A percentile compares a stretch with the other conserved stretches of the same genome.
Conservation (phyloP, 2,113 vertebrate species). For the Oncorhynchus tshawytscha region DNA sequence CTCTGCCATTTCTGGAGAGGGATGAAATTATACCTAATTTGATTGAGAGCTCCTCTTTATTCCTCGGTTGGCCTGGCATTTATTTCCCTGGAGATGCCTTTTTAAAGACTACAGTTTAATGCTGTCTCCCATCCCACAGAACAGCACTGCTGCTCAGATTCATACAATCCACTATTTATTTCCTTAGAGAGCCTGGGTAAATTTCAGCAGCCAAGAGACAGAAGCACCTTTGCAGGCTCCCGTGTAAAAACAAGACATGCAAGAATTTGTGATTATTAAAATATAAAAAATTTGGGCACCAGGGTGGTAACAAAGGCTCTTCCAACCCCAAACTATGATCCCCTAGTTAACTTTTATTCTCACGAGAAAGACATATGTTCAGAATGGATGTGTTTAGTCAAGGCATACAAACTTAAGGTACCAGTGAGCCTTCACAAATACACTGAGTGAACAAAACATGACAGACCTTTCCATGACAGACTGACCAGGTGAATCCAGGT, state of each 20-base stretch:
- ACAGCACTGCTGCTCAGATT: conserved; percentile 40
- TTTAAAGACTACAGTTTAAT: conserved; percentile 49
- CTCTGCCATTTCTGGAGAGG: conserved; percentile 35
- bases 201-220: conserved; percentile 49
- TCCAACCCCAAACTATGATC: not conserved
- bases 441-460: too few species aligned
- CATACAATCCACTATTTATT: conserved; percentile 58
- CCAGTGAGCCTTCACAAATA: not conserved
- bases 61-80: conserved; percentile 48
- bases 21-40: conserved; percentile 48
- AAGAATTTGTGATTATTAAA: conserved; percentile 4
- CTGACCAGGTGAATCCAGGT: too few species aligned
- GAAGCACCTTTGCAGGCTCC: not conserved
- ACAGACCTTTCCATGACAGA: too few species aligned
- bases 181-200: conserved; percentile 58
- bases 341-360: not conserved
- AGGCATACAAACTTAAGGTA: not conserved
- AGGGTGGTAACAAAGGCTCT: not conserved
- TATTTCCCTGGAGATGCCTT: conserved; percentile 28
- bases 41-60: conserved; percentile 45
- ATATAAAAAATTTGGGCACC: conserved; percentile 33
- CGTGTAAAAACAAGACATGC: not conserved
- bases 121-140: conserved; percentile 19
- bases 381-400: not conserved
- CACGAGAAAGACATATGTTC: not conserved